Evolutionary conservation across 1,140 invertebrate species (phyloP).

Genomic region (Solenopsis fugax): DNA sequence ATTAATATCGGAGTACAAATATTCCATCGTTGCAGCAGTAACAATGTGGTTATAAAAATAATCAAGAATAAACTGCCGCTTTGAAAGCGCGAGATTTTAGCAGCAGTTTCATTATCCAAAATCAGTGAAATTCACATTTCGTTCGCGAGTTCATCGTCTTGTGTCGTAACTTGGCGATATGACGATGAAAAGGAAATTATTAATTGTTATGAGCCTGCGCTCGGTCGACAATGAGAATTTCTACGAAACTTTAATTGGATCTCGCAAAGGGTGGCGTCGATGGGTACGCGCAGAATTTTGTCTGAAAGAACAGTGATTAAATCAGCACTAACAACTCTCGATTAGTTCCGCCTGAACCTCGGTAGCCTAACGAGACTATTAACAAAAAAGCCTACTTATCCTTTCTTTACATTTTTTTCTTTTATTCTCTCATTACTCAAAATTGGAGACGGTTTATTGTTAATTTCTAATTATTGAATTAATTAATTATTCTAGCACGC

Average conservation of each 20-base stretch:
- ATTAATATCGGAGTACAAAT: slow-evolving; percentile 14
- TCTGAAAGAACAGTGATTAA: slow-evolving; percentile 53
- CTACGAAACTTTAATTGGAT: slow-evolving; percentile 49
- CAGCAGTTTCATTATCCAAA: neutral
- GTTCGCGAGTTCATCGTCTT: neutral
- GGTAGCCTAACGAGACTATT: slow-evolving; percentile 33
- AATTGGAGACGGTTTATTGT: neutral
- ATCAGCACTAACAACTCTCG: slow-evolving; percentile 62
- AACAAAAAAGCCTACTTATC: slow-evolving; percentile 18
- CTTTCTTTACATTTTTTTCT: neutral
- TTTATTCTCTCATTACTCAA: slow-evolving; percentile 14
- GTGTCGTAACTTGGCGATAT: neutral
- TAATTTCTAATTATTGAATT: neutral
- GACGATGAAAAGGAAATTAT: slow-evolving; percentile 37
- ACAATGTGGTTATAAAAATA: slow-evolving; percentile 34
- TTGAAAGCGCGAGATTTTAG: neutral
- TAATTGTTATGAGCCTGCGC: slow-evolving; percentile 44
- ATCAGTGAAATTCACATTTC: neutral
- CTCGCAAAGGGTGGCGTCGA: slow-evolving; percentile 3
- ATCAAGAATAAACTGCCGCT: neutral
- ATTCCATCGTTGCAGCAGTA: slow-evolving; percentile 9
- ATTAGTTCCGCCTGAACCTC: slow-evolving; percentile 39
- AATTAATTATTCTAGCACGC: neutral
- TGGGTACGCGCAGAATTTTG: slow-evolving; percentile 33
- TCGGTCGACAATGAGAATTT: slow-evolving; percentile 37